Conservation (phyloP, 2,888 invertebrate genomes). For the Liodrosophila aerea region DNA sequence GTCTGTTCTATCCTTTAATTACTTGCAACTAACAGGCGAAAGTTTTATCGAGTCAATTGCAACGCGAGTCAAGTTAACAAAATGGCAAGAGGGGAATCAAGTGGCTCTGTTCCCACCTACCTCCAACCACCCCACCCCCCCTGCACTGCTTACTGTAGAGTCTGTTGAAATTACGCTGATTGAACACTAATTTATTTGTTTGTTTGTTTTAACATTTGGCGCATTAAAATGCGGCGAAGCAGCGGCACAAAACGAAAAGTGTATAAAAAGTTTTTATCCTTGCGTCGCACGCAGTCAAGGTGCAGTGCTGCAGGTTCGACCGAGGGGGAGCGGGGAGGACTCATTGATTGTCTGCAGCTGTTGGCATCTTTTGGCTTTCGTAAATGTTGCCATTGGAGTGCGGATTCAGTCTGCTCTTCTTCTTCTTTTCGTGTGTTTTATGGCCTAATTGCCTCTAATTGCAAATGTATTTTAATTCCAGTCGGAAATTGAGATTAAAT, state of each 20-base stretch:
- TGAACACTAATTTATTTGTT: slow-evolving; percentile 78
- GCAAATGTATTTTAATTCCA: slow-evolving; percentile 27
- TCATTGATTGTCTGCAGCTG: slow-evolving; percentile 1
- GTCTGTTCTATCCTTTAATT: no score
- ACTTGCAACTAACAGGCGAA: no score
- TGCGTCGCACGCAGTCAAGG: no score
- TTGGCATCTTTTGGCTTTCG: slow-evolving; percentile 34
- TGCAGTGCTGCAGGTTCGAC: no score
- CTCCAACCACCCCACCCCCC: neutral
- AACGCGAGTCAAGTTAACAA: no score
- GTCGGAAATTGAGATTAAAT: no score
- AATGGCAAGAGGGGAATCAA: neutral
- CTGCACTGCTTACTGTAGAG: no score
- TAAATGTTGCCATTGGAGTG: slow-evolving; percentile 42
- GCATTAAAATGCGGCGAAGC: no score
- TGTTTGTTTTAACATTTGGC: slow-evolving; percentile 71
- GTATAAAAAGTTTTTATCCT: no score
- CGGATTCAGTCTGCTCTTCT: slow-evolving; percentile 1
- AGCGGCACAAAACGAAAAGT: no score
- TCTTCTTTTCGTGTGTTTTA: slow-evolving; percentile 14
- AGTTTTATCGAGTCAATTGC: no score
- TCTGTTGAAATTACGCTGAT: slow-evolving; percentile 73
- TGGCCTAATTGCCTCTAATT: slow-evolving; percentile 60
- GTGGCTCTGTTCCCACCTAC: neutral
- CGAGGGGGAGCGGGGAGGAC: no score